A percentile compares a stretch with the other conserved stretches of the same genome.
These are phyloP conservation scores for Laupala kohalensis DNA, from an alignment of 1,140 invertebrate species.

Conservation along the genomic window DNA sequence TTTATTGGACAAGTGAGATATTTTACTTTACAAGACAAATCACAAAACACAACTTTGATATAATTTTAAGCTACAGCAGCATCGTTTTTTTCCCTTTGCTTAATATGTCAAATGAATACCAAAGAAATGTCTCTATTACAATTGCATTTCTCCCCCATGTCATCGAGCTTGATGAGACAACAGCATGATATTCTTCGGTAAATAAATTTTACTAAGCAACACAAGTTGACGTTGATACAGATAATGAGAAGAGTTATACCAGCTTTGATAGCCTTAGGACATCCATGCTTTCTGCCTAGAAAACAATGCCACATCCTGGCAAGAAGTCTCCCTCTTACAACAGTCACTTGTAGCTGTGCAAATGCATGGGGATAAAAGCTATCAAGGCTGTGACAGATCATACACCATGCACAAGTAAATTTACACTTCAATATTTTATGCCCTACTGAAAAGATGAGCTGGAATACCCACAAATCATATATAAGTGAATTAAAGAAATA, in stretches of 20 bases:
- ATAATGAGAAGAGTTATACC: background rate
- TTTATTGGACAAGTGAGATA: constrained; percentile 28
- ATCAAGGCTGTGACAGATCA: background rate
- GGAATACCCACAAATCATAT: too few species aligned
- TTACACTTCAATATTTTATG: background rate
- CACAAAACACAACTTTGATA: constrained; percentile 18
- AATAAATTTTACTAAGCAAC: background rate
- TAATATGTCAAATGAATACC: constrained; percentile 3
- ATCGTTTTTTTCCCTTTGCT: constrained; percentile 21
- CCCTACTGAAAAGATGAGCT: background rate
- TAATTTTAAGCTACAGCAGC: constrained; percentile 15
- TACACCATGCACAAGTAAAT: background rate
- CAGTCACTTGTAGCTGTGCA: background rate
- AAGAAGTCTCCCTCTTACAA: background rate
- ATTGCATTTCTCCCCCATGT: constrained; percentile 6
- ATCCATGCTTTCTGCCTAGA: background rate
- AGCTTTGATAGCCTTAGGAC: background rate
- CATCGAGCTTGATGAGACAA: background rate
- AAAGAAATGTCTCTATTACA: constrained; percentile 9
- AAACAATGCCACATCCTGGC: background rate
- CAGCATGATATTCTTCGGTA: background rate
- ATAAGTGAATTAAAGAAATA: too few species aligned
- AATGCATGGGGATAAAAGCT: background rate
- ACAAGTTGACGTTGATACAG: background rate
- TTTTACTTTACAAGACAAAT: constrained; percentile 23